Evolutionary conservation across 2,888 invertebrate genomes (phyloP).

Genomic region (Tubiluchus corallicola): DNA sequence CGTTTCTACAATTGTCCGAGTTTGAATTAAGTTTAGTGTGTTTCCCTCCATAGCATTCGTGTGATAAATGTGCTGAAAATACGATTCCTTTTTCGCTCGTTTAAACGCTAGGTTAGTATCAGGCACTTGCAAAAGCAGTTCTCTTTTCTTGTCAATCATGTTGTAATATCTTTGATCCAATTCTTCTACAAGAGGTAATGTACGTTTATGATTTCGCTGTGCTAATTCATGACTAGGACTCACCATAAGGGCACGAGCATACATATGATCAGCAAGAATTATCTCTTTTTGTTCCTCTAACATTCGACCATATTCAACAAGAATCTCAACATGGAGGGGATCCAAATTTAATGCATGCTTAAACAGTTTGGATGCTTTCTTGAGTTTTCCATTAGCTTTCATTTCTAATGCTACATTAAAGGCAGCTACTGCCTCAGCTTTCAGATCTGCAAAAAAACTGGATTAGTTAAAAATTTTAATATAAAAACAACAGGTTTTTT

Average conservation of each 20-base stretch:
- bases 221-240: constrained; percentile 50
- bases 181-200: constrained; percentile 64
- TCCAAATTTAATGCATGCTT: constrained; percentile 76
- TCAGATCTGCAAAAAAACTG: constrained; percentile 32
- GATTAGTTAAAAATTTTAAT: too few species aligned
- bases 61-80: constrained; percentile 82
- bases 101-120: constrained; percentile 57
- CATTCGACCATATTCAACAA: constrained; percentile 81
- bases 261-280: constrained; percentile 72
- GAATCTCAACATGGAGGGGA: constrained; percentile 74
- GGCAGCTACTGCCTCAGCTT: constrained; percentile 60
- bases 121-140: constrained; percentile 58
- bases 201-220: constrained; percentile 50
- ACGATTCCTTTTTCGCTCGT: constrained; percentile 79
- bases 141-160: constrained; percentile 63
- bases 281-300: constrained; percentile 68
- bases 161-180: constrained; percentile 58
- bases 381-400: constrained; percentile 56
- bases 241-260: constrained; percentile 55
- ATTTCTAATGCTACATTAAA: constrained; percentile 66
- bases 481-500: too few species aligned
- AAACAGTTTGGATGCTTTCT: constrained; percentile 58
- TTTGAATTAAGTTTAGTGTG: constrained; percentile 80
- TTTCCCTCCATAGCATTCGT: constrained; percentile 95
- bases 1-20: constrained; percentile 76